Percentiles rank a stretch among this genome's conserved stretches.
Conservation (phyloP, 2,797 vertebrate genomes). For the Xenops minutus region DNA sequence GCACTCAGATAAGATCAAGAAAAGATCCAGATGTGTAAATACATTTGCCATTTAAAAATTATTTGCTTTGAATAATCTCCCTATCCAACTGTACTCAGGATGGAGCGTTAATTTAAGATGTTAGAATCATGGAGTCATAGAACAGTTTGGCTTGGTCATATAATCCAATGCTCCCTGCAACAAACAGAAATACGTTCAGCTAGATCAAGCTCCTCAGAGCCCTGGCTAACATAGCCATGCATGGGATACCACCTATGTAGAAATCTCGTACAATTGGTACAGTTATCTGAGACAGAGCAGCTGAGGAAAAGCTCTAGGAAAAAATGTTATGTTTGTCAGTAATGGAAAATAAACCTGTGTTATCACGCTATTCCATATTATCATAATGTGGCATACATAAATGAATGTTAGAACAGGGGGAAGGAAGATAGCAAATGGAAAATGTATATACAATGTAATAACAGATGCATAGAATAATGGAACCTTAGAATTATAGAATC, state of each 20-base stretch:
- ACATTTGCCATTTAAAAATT: background rate
- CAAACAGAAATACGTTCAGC: background rate
- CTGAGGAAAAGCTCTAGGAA: background rate
- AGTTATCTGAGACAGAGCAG: background rate
- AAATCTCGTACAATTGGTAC: accelerated
- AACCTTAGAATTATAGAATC: background rate
- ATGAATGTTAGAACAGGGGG: background rate
- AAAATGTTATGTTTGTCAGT: background rate
- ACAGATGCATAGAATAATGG: no score
- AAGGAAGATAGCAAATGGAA: background rate
- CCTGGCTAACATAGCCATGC: accelerated
- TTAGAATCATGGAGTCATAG: background rate
- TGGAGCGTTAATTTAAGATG: background rate
- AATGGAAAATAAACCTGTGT: background rate
- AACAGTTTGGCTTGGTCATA: background rate
- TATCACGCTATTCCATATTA: background rate
- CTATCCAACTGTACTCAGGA: background rate
- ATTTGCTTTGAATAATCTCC: background rate
- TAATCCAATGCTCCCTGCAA: accelerated
- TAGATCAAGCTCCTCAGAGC: background rate
- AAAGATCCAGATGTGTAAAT: background rate
- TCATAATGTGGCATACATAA: background rate
- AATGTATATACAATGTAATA: background rate
- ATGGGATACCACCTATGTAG: background rate
- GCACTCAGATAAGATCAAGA: background rate